phyloP scores from a whole-genome alignment of 2,888 invertebrate genomes.

The Xylota segnis region DNA sequence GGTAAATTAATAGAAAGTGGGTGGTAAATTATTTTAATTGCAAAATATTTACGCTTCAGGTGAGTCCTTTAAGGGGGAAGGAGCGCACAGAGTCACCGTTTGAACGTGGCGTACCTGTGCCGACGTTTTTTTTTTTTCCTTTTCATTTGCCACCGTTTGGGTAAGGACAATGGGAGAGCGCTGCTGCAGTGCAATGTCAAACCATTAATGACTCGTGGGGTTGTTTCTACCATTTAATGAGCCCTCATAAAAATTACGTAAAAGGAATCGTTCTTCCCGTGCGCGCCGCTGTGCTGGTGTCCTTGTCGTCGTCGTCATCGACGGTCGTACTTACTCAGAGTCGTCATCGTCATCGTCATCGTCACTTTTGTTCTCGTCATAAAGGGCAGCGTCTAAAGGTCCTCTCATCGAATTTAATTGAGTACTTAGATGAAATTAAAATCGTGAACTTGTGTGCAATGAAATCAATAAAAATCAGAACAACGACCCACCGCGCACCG shows the following conservation, averaged over 20 bases:
- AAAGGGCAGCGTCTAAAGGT: constrained; percentile 48
- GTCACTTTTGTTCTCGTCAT: constrained; percentile 42
- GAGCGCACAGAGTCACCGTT: not conserved
- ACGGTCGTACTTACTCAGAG: not conserved
- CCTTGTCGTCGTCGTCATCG: not conserved
- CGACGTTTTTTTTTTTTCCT: too few species aligned
- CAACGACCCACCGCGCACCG: not conserved
- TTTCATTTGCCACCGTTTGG: not conserved
- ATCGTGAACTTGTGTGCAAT: constrained; percentile 61
- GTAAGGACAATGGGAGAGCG: constrained; percentile 20
- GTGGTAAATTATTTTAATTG: constrained; percentile 64
- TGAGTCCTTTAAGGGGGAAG: constrained; percentile 18
- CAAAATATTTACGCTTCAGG: constrained; percentile 58
- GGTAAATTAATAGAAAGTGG: constrained; percentile 42
- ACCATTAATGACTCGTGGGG: constrained; percentile 59
- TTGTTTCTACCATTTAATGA: constrained; percentile 64
- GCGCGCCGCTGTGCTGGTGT: too few species aligned
- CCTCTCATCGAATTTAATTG: constrained; percentile 68
- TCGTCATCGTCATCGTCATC: constrained; percentile 29
- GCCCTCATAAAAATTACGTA: constrained; percentile 54
- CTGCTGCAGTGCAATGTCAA: constrained; percentile 46
- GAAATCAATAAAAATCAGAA: constrained; percentile 63
- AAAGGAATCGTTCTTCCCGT: constrained; percentile 31
- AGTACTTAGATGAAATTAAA: constrained; percentile 72
- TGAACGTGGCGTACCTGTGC: not conserved